Base-by-base conservation (phyloP, 2,888 invertebrate genomes). In the Nycteola revayana region DNA sequence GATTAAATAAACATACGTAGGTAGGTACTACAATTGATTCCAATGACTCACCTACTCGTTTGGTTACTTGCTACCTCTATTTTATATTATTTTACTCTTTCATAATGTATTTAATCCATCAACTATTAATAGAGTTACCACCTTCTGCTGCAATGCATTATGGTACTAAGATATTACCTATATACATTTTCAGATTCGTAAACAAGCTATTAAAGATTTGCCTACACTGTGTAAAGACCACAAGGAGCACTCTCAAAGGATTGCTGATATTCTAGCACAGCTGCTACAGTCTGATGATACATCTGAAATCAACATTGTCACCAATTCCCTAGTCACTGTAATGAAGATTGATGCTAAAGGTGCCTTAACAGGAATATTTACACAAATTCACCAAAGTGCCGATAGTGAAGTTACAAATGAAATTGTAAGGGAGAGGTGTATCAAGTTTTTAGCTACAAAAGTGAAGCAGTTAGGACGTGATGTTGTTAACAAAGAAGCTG, bases 211-310 rank as follows among this genome's bases (percentile, higher is more conserved):
- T 53, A 97, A 96, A 82, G 95, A 96, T 70, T 88, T 99, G 43
- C 96, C 98, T 7, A 90, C 92, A 24, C 87, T 98, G 38, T 98
- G 97, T 68, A 95, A 95, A 76, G 96, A 95, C 53, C 93, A 93
- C 39, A 94, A 94, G 51, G 95, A 95, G 49, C 94, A 95, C 66
- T 93, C 97, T 0, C 91, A 93, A 20, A 94, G 95, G 77, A 95
- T 98, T 60, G 95, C 97, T 7, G 97, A 98, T 74, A 96, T 98
- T 44, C 89, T 98, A 40, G 94, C 96, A 3, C 98, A 99, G 72
- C 87, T 99, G 25, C 85, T 98, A 37, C 95, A 96, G 71, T 92
- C 96, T 10, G 95, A 96, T 49, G 97, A 98, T 80, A 79, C 92
- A 11, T 90, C 93, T 10, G 98, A 98, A 83, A 90, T 96, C 46